A percentile compares a stretch with the other conserved stretches of the same genome.
These are phyloP conservation scores for Apeira syringaria DNA, from an alignment of 2,888 invertebrate genomes.

Conservation along the genomic window DNA sequence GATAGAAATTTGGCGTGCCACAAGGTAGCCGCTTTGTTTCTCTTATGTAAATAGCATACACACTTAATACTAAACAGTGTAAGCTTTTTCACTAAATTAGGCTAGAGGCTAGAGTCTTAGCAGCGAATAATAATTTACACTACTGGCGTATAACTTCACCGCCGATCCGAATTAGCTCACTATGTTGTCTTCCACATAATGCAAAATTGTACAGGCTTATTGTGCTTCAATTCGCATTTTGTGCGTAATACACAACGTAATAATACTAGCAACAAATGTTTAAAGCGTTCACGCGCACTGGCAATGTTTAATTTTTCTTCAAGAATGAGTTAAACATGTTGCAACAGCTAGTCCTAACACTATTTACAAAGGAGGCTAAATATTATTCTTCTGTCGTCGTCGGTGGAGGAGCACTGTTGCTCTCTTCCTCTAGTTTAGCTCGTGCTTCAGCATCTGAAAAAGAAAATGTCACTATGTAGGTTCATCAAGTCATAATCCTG, in stretches of 20 bases:
- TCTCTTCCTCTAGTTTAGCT: slow-evolving; percentile 75
- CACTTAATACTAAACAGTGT: slow-evolving; percentile 26
- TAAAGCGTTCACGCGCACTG: slow-evolving; percentile 46
- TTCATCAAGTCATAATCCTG: too few relatives aligned
- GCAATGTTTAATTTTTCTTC: slow-evolving; percentile 60
- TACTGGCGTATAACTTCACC: slow-evolving; percentile 46
- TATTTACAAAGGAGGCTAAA: slow-evolving; percentile 81
- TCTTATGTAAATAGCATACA: slow-evolving; percentile 10
- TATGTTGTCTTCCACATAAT: slow-evolving; percentile 78
- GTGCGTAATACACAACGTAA: slow-evolving; percentile 58
- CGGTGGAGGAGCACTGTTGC: slow-evolving; percentile 47
- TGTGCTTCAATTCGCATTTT: slow-evolving; percentile 62
- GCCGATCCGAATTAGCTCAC: slow-evolving; percentile 66
- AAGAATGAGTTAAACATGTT: slow-evolving; percentile 68
- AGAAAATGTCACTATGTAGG: too few relatives aligned
- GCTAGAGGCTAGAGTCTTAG: slow-evolving; percentile 44
- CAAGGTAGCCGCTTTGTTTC: slow-evolving; percentile 26
- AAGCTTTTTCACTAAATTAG: slow-evolving; percentile 41
- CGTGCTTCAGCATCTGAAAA: slow-evolving; percentile 82
- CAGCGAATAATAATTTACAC: slow-evolving; percentile 51
- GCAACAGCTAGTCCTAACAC: slow-evolving; percentile 70
- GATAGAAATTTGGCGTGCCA: too few relatives aligned
- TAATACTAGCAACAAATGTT: slow-evolving; percentile 38
- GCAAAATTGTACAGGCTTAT: slow-evolving; percentile 50
- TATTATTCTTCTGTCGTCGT: slow-evolving; percentile 77